Percentiles rank a stretch among this genome's conserved stretches.
Evolutionary conservation across 2,888 invertebrate species (phyloP).

Genomic region (Caenorhabditis sp.): DNA sequence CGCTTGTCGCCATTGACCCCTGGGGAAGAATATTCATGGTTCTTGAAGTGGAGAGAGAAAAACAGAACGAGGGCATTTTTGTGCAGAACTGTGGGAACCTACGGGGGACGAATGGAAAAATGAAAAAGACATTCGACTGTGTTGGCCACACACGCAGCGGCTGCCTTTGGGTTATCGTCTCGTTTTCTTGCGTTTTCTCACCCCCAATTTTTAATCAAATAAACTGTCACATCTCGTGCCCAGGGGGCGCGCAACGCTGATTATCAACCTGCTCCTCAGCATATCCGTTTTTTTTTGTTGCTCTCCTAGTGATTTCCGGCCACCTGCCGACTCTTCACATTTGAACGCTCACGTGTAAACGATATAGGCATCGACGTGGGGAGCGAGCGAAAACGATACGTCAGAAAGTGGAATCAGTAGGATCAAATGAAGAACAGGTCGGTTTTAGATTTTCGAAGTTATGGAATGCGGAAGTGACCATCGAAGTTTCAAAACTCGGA

Average conservation of each 20-base stretch:
- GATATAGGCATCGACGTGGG: slow-evolving; percentile 29
- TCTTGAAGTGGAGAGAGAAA: not conserved
- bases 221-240: slow-evolving; percentile 53
- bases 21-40: slow-evolving; percentile 26
- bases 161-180: slow-evolving; percentile 13
- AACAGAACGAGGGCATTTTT: slow-evolving; percentile 15
- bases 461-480: not conserved
- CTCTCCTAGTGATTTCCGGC: slow-evolving; percentile 42
- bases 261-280: slow-evolving; percentile 51
- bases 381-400: slow-evolving; percentile 20
- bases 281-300: slow-evolving; percentile 61
- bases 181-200: too few relatives aligned
- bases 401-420: slow-evolving; percentile 27
- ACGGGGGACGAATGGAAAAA: slow-evolving; percentile 16
- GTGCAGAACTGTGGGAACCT: slow-evolving; percentile 48
- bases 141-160: slow-evolving; percentile 37
- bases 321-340: slow-evolving; percentile 20
- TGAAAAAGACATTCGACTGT: slow-evolving; percentile 10
- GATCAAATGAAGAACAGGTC: slow-evolving; percentile 12
- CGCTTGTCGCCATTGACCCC: slow-evolving; percentile 50
- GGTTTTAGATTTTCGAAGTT: not conserved
- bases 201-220: slow-evolving; percentile 60
- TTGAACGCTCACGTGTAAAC: slow-evolving; percentile 45
- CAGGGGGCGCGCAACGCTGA: slow-evolving; percentile 40
- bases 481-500: not conserved